phyloP scores from a whole-genome alignment of 2,113 vertebrate species.

The Ibidorhyncha struthersii region DNA sequence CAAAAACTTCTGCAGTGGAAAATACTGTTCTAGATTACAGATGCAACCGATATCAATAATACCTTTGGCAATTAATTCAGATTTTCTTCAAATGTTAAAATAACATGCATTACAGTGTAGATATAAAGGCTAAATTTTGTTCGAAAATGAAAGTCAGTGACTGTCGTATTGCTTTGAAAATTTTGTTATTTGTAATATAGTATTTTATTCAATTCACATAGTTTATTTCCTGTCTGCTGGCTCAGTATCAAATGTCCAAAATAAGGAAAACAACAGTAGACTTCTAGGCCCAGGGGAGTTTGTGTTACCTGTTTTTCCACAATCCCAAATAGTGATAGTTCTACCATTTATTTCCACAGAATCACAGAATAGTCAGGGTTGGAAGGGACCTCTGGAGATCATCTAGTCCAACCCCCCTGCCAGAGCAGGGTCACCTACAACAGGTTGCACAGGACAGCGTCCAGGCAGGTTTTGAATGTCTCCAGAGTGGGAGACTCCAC shows the following conservation, averaged over 20 bases:
- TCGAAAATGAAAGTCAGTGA: neutral
- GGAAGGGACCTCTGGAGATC: no score
- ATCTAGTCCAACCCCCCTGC: no score
- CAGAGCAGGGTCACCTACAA: no score
- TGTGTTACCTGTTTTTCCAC: neutral
- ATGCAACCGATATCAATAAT: neutral
- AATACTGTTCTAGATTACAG: neutral
- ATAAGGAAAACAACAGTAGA: neutral
- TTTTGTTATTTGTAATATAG: neutral
- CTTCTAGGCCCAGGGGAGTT: neutral
- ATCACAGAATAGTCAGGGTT: no score
- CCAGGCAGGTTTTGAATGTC: no score
- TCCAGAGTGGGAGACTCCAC: no score
- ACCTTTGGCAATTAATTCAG: neutral
- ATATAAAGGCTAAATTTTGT: fast-evolving
- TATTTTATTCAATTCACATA: neutral
- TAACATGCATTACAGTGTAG: neutral
- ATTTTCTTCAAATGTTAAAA: neutral
- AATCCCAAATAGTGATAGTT: neutral
- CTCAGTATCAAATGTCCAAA: neutral
- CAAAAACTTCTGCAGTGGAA: neutral
- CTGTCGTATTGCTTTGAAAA: neutral
- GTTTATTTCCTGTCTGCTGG: neutral
- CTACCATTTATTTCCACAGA: neutral
- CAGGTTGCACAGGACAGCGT: no score